Conservation (phyloP, 2,113 vertebrate genomes). For the Martes martes region DNA sequence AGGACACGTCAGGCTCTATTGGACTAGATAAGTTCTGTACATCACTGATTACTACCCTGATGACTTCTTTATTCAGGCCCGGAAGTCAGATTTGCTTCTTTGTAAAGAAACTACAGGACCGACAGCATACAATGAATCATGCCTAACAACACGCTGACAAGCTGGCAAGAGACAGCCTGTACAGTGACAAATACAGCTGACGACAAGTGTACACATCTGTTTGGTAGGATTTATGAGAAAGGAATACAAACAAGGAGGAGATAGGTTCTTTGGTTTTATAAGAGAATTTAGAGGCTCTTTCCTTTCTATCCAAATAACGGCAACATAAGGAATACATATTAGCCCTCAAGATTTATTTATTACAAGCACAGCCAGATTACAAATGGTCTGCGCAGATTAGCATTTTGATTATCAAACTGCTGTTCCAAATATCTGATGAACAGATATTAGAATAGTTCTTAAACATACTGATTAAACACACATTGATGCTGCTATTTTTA, state of each 20-base stretch:
- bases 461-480: constrained; percentile 77
- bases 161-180: constrained; percentile 79
- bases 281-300: constrained; percentile 62
- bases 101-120: constrained; percentile 76
- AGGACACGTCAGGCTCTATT: constrained; percentile 48
- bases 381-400: constrained; percentile 72
- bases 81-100: constrained; percentile 78
- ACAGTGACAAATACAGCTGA: constrained; percentile 83
- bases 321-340: constrained; percentile 57
- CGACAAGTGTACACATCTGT: constrained; percentile 80
- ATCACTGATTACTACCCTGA: constrained; percentile 71
- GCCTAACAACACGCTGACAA: constrained; percentile 81
- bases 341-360: constrained; percentile 62
- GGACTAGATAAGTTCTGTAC: constrained; percentile 61
- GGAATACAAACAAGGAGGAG: constrained; percentile 75
- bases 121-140: constrained; percentile 85
- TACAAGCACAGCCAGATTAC: constrained; percentile 64
- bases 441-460: constrained; percentile 75
- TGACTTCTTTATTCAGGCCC: constrained; percentile 76
- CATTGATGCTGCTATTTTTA: constrained; percentile 76
- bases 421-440: constrained; percentile 76
- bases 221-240: constrained; percentile 80
- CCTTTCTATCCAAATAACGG: constrained; percentile 50
- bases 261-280: constrained; percentile 41
- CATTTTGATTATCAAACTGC: constrained; percentile 77